Evolutionary conservation across 1,140 invertebrate genomes (phyloP).

Genomic region (Neodiprion virginianus): DNA sequence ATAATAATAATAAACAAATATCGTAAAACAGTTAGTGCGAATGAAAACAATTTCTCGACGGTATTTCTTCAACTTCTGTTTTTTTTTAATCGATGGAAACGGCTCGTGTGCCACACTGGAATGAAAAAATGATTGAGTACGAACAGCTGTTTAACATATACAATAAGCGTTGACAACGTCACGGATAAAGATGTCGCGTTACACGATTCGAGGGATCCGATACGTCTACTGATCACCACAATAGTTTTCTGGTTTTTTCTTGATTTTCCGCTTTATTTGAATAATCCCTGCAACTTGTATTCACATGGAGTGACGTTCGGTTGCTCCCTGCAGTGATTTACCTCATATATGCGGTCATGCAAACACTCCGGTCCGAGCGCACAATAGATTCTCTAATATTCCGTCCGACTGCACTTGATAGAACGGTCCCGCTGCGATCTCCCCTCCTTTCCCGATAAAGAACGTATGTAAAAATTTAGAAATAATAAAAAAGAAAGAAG

Average conservation of each 20-base stretch:
- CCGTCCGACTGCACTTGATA: not conserved
- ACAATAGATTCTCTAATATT: conserved; percentile 1
- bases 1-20: no score
- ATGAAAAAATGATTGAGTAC: not conserved
- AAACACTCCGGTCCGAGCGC: not conserved
- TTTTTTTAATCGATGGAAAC: not conserved
- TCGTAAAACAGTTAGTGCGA: no score
- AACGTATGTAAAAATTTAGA: no score
- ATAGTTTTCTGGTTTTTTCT: no score
- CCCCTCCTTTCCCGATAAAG: no score
- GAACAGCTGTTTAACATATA: not conserved
- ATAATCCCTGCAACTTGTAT: not conserved
- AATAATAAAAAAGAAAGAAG: no score
- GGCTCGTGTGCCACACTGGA: not conserved
- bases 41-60: no score
- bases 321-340: not conserved
- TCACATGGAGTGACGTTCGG: not conserved
- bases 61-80: not conserved
- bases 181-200: not conserved
- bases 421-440: not conserved
- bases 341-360: not conserved
- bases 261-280: no score
- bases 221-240: not conserved
- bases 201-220: not conserved
- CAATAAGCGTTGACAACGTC: not conserved